phyloP scores from a whole-genome alignment of 2,888 invertebrate species.

The Laspeyria flexula region DNA sequence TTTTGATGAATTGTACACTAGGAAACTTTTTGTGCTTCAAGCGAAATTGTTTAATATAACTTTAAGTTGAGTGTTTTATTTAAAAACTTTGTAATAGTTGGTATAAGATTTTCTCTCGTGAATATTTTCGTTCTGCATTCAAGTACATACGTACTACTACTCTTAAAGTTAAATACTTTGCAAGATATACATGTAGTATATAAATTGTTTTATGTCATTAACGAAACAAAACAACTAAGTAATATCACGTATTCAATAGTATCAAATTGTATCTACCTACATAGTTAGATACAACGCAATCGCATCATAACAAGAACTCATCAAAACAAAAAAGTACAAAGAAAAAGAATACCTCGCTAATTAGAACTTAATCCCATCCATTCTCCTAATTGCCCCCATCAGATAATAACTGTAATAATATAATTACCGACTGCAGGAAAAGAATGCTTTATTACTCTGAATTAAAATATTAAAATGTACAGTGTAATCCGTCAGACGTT shows the following conservation, averaged over 20 bases:
- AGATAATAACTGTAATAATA: slow-evolving; percentile 73
- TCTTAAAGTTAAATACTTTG: no score
- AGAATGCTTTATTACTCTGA: slow-evolving; percentile 76
- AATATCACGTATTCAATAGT: no score
- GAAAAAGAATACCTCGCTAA: slow-evolving; percentile 66
- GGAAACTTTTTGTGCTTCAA: slow-evolving; percentile 10
- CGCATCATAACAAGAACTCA: not conserved
- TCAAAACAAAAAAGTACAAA: slow-evolving; percentile 28
- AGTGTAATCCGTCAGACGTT: slow-evolving; percentile 76
- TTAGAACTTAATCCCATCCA: slow-evolving; percentile 72
- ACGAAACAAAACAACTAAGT: no score
- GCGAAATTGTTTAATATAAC: slow-evolving; percentile 16
- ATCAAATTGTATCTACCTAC: not conserved
- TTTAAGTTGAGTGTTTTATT: slow-evolving; percentile 14
- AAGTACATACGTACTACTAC: no score
- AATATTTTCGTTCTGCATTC: no score
- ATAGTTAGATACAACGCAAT: not conserved
- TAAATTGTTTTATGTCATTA: no score
- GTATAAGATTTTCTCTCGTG: no score
- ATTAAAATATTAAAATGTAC: slow-evolving; percentile 65
- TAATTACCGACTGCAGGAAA: slow-evolving; percentile 68
- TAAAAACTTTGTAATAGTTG: slow-evolving; percentile 1
- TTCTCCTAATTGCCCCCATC: slow-evolving; percentile 77
- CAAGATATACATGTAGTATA: no score
- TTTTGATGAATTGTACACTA: slow-evolving; percentile 41